Evolutionary conservation across 2,113 vertebrate species (phyloP).

Genomic region (Otolemur garnettii): DNA sequence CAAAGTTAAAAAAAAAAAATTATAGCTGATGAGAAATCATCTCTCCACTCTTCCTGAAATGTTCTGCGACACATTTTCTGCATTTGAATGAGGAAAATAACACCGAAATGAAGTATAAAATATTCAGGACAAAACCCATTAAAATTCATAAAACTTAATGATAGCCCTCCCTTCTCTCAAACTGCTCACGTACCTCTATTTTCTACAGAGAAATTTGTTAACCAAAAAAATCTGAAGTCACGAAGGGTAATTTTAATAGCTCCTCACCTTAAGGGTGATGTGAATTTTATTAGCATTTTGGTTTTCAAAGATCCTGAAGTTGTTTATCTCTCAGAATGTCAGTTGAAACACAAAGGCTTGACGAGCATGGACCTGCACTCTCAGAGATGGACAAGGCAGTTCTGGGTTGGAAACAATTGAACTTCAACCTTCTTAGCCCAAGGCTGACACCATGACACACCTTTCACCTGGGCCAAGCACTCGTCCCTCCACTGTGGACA

Average conservation of each 20-base stretch:
- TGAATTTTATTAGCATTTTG: constrained; percentile 12
- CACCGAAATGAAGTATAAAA: background rate
- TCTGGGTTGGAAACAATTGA: background rate
- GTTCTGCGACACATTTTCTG: background rate
- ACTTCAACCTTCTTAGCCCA: background rate
- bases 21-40: background rate
- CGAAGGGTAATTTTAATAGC: background rate
- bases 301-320: background rate
- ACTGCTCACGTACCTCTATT: background rate
- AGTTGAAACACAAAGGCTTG: background rate
- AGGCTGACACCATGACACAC: background rate
- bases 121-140: background rate
- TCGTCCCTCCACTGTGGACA: background rate
- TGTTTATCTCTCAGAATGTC: constrained; percentile 15
- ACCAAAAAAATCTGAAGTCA: constrained; percentile 20
- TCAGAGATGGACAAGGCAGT: background rate
- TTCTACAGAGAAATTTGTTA: constrained; percentile 13
- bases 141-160: background rate
- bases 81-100: background rate
- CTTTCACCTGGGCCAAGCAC: background rate
- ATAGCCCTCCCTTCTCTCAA: background rate
- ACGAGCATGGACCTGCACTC: background rate
- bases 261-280: background rate
- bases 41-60: background rate
- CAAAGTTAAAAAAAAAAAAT: background rate